Evolutionary conservation across 2,113 vertebrate species (phyloP).

Genomic region (Dicaeum eximium): DNA sequence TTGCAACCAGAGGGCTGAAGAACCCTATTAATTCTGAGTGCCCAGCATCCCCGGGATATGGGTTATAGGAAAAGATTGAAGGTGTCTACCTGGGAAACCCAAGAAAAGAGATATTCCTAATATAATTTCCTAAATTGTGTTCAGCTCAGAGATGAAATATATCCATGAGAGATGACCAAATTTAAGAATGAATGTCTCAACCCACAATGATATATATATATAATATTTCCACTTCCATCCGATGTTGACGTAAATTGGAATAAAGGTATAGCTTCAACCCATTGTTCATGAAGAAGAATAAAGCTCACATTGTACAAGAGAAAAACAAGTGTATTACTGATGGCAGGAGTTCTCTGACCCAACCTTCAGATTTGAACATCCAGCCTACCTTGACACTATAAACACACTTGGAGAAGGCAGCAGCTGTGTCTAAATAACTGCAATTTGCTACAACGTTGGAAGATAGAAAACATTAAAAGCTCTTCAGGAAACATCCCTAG

Average conservation of each 20-base stretch:
- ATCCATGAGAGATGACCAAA: not conserved
- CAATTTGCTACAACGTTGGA: conserved; percentile 68
- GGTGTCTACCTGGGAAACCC: not conserved
- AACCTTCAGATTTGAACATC: conserved; percentile 38
- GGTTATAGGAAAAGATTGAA: not conserved
- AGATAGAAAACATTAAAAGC: conserved; percentile 51
- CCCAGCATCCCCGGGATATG: not conserved
- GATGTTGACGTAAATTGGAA: conserved; percentile 22
- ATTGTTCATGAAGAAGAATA: conserved; percentile 20
- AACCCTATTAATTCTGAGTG: not conserved
- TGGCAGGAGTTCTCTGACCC: conserved; percentile 28
- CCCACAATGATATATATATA: not conserved
- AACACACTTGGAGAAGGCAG: conserved; percentile 43
- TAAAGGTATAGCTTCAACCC: not conserved
- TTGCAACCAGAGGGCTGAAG: not conserved
- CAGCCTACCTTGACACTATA: conserved; percentile 52
- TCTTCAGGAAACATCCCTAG: conserved; percentile 60
- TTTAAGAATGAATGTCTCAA: conserved; percentile 5
- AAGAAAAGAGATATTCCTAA: not conserved
- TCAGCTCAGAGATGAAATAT: not conserved
- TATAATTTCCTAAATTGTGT: not conserved
- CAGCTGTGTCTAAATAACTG: conserved; percentile 71
- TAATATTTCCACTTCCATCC: not conserved
- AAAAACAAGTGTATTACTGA: conserved; percentile 25
- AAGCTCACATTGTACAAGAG: not conserved